Percentiles rank a stretch among this genome's conserved stretches.
Evolutionary conservation across 2,113 vertebrate genomes (phyloP).

Genomic region (Microcebus lehilahytsara): DNA sequence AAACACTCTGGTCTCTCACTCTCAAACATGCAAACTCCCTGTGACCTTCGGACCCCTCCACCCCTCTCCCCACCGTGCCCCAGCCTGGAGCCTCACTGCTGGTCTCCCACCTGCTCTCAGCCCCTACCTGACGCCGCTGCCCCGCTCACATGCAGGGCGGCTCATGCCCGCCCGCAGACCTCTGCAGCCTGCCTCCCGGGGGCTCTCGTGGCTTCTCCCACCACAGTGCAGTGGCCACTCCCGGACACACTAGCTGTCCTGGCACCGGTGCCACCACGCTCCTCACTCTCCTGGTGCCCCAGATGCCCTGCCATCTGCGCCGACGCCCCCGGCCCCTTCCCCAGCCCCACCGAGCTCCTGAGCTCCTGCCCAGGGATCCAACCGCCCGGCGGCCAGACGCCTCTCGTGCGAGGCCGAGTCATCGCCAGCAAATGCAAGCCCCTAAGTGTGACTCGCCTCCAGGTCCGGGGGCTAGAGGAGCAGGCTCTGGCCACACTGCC

Average conservation of each 20-base stretch:
- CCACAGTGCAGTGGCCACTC: too few species aligned
- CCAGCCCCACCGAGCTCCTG: background rate
- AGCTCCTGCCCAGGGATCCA: background rate
- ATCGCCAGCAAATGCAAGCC: background rate
- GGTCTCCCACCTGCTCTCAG: background rate
- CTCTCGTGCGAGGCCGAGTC: background rate
- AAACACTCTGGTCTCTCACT: background rate
- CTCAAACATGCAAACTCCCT: background rate
- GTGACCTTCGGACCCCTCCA: rapidly evolving
- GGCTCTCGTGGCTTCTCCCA: background rate
- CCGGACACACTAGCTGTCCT: background rate
- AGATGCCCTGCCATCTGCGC: background rate
- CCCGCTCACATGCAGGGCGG: too few species aligned
- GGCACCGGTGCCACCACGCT: rapidly evolving
- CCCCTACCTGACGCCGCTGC: rapidly evolving
- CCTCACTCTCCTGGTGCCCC: background rate
- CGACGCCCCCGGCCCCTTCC: background rate
- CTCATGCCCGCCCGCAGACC: background rate
- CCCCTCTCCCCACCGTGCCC: background rate
- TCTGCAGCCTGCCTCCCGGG: background rate
- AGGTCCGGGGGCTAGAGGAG: background rate
- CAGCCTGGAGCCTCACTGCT: background rate
- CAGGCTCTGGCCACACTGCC: background rate
- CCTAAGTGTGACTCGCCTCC: background rate
- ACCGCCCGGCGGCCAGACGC: rapidly evolving